phyloP scores from a whole-genome alignment of 2,888 invertebrate genomes.

The Chrysolina americana region DNA sequence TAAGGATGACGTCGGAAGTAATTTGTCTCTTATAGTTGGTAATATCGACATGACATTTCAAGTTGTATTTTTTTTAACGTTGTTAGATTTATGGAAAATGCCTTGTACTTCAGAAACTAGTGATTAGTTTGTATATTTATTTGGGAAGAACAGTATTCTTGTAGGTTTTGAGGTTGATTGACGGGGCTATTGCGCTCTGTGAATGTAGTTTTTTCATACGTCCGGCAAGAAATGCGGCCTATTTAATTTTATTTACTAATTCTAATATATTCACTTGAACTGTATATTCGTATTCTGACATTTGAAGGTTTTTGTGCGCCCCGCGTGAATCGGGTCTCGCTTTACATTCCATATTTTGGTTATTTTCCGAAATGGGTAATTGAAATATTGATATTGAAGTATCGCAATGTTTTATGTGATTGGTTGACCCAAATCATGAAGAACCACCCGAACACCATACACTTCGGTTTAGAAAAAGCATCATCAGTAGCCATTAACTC shows the following conservation, averaged over 20 bases:
- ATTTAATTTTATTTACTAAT: slow-evolving; percentile 30
- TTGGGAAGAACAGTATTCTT: not conserved
- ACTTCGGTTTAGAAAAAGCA: no score
- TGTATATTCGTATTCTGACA: slow-evolving; percentile 28
- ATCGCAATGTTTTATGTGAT: not conserved
- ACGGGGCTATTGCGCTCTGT: not conserved
- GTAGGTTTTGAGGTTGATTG: not conserved
- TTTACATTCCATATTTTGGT: slow-evolving; percentile 46
- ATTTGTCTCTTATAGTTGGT: slow-evolving; percentile 17
- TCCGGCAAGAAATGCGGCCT: not conserved
- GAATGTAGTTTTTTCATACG: not conserved
- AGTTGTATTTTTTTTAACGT: slow-evolving; percentile 1
- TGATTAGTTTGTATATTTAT: not conserved
- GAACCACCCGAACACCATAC: no score
- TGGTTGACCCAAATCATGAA: no score
- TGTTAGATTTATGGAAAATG: not conserved
- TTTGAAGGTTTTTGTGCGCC: not conserved
- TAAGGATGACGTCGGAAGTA: slow-evolving; percentile 7
- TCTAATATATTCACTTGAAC: slow-evolving; percentile 30
- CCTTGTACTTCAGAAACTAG: not conserved
- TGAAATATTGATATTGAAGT: slow-evolving; percentile 9
- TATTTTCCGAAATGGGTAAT: slow-evolving; percentile 1
- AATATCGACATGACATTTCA: slow-evolving; percentile 18
- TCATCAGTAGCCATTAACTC: no score
- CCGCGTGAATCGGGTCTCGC: not conserved